Evolutionary conservation across 2,113 vertebrate species (phyloP), one percentile per base, ranked within the genome.

Genomic region (cattle (Bos taurus)): DNA sequence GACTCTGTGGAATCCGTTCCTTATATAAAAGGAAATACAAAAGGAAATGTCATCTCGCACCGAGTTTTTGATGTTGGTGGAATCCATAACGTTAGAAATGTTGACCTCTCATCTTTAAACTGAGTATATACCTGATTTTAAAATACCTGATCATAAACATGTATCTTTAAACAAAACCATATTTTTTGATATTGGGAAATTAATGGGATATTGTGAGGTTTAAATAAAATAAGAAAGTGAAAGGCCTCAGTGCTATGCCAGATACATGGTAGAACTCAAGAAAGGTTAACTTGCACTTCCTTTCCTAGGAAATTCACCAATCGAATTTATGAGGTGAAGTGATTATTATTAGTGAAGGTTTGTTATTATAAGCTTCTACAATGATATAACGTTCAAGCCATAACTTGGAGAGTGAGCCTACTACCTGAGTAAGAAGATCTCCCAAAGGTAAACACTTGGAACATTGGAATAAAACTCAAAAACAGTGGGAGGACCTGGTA

Each of bases 1-100:
- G 99, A 98, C 99, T 99, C 98, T 99, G 99, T 80, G 99, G 99
- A 97, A 99, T 99, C 97, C 99, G 98, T 96, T 99, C 99, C 99
- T 99, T 97, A 97, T 30, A 98, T 28, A 97, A 91, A 97, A 82
- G 59, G 43, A 98, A 96, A 90, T 28, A 67, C 6, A 92, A 94
- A 95, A 78, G 90, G 23, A 95, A 93, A 90, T 40, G 1, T 6
- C 57, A 80, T 54, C 16, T 88, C 36, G 12, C 7, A 33, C 2
- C 15, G 21, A 82, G 17, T 48, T 86, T 88, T 95, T 89, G 71
- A 54, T n/a, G 16, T 92, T 33, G 5, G 5, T n/a, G 84, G 46
- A 80, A 4, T 81, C 2, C 54, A 28, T 74, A 82, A 57, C 7
- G 43, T 87, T 92, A 60, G 28, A 96, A 96, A 90, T n/a, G 26